phyloP scores from a whole-genome alignment of 2,888 invertebrate species.

The Leptopilina myrica region DNA sequence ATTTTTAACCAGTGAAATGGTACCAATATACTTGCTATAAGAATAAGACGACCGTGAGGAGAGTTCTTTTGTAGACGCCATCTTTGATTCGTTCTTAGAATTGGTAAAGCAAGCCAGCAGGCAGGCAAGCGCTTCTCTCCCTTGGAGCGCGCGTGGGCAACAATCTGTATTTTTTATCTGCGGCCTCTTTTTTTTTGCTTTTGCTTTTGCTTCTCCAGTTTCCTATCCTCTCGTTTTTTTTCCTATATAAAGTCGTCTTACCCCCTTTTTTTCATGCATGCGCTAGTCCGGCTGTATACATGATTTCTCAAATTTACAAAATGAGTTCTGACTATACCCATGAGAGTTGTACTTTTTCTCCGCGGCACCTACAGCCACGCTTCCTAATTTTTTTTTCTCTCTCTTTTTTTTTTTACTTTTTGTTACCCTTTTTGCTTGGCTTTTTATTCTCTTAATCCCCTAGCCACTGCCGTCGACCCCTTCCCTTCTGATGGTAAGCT shows the following conservation, averaged over 20 bases:
- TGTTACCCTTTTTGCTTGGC: too few relatives aligned
- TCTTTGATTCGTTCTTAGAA: slow-evolving; percentile 71
- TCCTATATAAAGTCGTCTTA: neutral
- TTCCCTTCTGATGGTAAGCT: neutral
- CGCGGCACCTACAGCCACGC: slow-evolving; percentile 24
- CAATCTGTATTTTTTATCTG: slow-evolving; percentile 56
- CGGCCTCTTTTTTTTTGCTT: slow-evolving; percentile 38
- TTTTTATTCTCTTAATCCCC: neutral
- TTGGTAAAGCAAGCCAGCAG: slow-evolving; percentile 58
- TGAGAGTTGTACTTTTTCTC: slow-evolving; percentile 45
- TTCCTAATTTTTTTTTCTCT: slow-evolving; percentile 48
- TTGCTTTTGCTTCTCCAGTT: slow-evolving; percentile 45
- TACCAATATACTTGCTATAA: slow-evolving; percentile 35
- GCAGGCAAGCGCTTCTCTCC: slow-evolving; percentile 36
- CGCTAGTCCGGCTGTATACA: slow-evolving; percentile 13
- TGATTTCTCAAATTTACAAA: slow-evolving; percentile 53
- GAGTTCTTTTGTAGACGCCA: slow-evolving; percentile 65
- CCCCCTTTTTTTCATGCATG: slow-evolving; percentile 5
- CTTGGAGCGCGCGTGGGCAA: slow-evolving; percentile 53
- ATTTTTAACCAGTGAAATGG: slow-evolving; percentile 15
- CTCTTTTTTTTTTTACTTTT: neutral
- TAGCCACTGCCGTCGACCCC: neutral
- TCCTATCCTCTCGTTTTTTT: slow-evolving; percentile 15
- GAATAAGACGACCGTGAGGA: slow-evolving; percentile 15
- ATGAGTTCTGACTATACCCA: slow-evolving; percentile 49